A percentile compares a stretch with the other conserved stretches of the same genome.
phyloP scores from a whole-genome alignment of 2,113 vertebrate genomes.

The Camelus dromedarius region DNA sequence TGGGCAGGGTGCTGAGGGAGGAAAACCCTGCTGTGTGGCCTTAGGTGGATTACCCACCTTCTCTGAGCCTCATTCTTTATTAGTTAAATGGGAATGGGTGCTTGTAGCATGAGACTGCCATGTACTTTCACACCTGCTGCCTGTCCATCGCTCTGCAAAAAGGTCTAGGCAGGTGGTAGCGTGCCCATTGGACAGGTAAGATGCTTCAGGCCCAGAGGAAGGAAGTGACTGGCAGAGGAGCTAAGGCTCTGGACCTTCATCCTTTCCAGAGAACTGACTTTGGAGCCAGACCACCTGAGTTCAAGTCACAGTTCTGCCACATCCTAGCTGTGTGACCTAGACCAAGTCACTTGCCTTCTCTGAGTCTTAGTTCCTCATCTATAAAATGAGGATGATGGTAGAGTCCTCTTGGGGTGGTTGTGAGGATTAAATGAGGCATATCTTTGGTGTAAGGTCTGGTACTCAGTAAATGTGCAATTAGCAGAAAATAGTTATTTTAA shows the following conservation, averaged over 20 bases:
- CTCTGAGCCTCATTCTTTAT: background rate
- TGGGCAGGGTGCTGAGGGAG: background rate
- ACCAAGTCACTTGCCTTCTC: background rate
- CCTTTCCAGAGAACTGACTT: background rate
- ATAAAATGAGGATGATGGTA: background rate
- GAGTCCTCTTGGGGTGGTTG: background rate
- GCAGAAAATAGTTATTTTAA: background rate
- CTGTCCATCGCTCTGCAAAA: fast-evolving
- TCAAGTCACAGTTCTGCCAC: background rate
- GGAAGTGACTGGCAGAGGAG: background rate
- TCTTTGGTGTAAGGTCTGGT: background rate
- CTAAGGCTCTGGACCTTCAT: background rate
- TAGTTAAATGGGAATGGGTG: background rate
- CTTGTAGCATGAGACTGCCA: background rate
- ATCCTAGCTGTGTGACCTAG: background rate
- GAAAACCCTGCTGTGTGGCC: background rate
- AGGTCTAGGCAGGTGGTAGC: background rate
- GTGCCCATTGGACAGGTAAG: fast-evolving
- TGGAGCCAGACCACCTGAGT: background rate
- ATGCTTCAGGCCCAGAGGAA: background rate
- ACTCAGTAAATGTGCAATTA: background rate
- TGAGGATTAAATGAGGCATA: background rate
- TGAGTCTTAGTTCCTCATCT: background rate
- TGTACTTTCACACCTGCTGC: background rate
- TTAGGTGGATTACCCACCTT: background rate